These are phyloP conservation scores for Vanessa tameamea DNA, from an alignment of 1,140 invertebrate genomes.

Conservation along the genomic window DNA sequence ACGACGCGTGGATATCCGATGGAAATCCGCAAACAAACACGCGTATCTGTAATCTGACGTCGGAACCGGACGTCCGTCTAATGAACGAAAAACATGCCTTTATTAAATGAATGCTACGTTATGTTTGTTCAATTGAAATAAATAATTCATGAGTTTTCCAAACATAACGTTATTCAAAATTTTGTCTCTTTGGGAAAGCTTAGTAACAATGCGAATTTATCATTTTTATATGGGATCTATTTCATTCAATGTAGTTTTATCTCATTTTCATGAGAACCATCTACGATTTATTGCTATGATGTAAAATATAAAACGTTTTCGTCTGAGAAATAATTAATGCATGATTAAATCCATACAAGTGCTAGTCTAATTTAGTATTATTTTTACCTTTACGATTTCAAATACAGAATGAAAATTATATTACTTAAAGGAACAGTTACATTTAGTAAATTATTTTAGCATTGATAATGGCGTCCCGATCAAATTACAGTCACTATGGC, in stretches of 20 bases:
- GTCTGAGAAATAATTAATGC: slow-evolving; percentile 1
- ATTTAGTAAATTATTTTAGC: too few species aligned
- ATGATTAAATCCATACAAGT: not conserved
- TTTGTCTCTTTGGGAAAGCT: slow-evolving; percentile 14
- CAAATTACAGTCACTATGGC: too few species aligned
- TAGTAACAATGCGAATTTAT: not conserved
- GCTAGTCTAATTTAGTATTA: not conserved
- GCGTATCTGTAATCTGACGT: slow-evolving; percentile 25
- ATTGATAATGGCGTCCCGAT: too few species aligned
- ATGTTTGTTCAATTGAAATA: slow-evolving; percentile 14
- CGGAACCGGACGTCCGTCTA: slow-evolving; percentile 28
- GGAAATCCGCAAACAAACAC: slow-evolving; percentile 23
- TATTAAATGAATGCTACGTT: slow-evolving; percentile 2
- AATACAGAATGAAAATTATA: too few species aligned
- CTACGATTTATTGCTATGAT: not conserved
- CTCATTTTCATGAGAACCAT: slow-evolving; percentile 5
- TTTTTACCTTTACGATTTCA: not conserved
- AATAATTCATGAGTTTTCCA: slow-evolving; percentile 19
- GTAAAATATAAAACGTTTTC: slow-evolving; percentile 5
- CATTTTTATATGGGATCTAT: not conserved
- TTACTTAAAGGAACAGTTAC: too few species aligned
- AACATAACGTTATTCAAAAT: slow-evolving; percentile 1
- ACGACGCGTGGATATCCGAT: slow-evolving; percentile 31
- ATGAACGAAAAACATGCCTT: slow-evolving; percentile 21
- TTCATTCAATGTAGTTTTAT: not conserved